These are phyloP conservation scores for Calephelis perditalis DNA, from an alignment of 2,888 invertebrate species.

Conservation along the genomic window DNA sequence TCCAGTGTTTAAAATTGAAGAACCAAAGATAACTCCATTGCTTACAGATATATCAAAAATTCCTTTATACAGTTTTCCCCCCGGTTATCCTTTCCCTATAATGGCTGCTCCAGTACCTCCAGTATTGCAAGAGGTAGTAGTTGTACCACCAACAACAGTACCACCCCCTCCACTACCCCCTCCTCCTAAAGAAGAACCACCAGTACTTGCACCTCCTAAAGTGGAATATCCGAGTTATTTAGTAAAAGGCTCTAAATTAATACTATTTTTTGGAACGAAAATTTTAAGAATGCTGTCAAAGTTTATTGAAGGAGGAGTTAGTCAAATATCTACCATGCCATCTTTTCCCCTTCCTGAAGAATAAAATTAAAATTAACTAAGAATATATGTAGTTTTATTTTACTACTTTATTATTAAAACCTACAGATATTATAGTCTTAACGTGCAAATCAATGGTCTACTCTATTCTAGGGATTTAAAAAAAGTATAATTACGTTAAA, in stretches of 20 bases:
- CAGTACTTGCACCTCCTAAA: conserved; percentile 18
- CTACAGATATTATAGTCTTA: no score
- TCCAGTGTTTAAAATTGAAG: conserved; percentile 7
- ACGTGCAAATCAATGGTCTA: no score
- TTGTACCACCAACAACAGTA: not conserved
- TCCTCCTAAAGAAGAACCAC: conserved; percentile 22
- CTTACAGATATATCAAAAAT: conserved; percentile 3
- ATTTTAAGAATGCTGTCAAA: conserved; percentile 51
- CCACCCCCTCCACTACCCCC: conserved; percentile 16
- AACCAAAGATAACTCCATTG: conserved; percentile 1
- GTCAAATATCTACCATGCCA: conserved; percentile 37
- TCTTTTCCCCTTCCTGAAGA: conserved; percentile 25
- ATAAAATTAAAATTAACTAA: conserved; percentile 6
- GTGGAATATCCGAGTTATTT: conserved; percentile 32
- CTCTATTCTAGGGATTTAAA: no score
- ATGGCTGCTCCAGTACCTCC: not conserved
- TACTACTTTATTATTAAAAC: no score
- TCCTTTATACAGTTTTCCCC: not conserved
- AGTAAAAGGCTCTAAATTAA: conserved; percentile 43
- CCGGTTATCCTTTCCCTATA: not conserved
- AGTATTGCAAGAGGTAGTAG: not conserved
- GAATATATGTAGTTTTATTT: not conserved
- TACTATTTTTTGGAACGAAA: conserved; percentile 52
- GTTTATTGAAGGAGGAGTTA: conserved; percentile 49
- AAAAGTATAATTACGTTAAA: no score